Base-by-base conservation (phyloP, 2,797 vertebrate genomes). In the Crenichthys baileyi region DNA sequence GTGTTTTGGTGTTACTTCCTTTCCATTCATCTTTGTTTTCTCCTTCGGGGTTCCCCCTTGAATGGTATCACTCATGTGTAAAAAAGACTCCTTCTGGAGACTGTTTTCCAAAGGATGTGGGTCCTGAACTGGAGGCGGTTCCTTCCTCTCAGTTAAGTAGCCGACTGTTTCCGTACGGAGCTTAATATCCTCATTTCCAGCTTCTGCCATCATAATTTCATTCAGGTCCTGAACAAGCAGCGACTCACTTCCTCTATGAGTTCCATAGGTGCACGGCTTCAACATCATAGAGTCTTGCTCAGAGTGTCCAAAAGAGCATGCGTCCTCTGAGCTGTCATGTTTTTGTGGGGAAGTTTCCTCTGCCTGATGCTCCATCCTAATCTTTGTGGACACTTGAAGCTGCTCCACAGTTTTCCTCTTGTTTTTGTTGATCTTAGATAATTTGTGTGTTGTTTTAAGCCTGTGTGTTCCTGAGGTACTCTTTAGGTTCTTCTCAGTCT, bases 41-140 rank as follows among this genome's bases (percentile, higher is more conserved):
- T 85, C 83, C 53, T 83, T 81, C 73, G 88, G 67, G 87, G 71
- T 48, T 84, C 70, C 73, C 58, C 55, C 39, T 55, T 90, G 79
- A 90, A 91, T 85, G 83, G 78, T 73, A 82, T 88, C 86, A 55
- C 86, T 89, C 77, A 83, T 48, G 58, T 83, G 84, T 72, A 79
- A 90, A 81, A 90, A 80, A 89, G 88, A 77, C 86, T 87, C 91
- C 80, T 89, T 92, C 87, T 88, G 82, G 74, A 48, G 83, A 39
- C 26, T 92, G 91, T 92, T 93, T 90, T 93, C 90, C 82, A 90
- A 89, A 93, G 91, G 93, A 94, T 91, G 89, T 85, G 85, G 88
- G 44, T n/a, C 53, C 86, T 87, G 83, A 88, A 88, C 82, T 73
- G 77, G 70, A 81, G 90, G 89, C 53, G 72, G 87, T 80, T 86